Percentiles rank a stretch among this genome's conserved stretches.
Conservation (phyloP, 2,797 vertebrate genomes). For the Typhlichthys eigenmanni region DNA sequence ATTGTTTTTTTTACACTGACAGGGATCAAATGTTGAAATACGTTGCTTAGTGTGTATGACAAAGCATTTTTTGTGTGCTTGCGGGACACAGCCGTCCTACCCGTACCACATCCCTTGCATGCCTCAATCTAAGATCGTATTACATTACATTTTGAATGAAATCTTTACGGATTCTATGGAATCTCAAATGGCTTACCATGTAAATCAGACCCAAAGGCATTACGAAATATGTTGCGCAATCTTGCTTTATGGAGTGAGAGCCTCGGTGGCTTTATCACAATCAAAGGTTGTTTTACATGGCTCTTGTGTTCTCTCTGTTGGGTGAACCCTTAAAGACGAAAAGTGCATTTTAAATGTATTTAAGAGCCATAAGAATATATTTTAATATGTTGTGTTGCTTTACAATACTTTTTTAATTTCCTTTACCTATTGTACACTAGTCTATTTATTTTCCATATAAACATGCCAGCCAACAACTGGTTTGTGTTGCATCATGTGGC, state of each 20-base stretch:
- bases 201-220: conserved; percentile 5
- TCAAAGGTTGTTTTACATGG: not conserved
- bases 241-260: conserved; percentile 3
- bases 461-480: conserved; percentile 39
- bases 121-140: conserved; percentile 30
- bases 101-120: not conserved
- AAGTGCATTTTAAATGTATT: not conserved
- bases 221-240: not conserved
- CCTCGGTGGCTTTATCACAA: not conserved
- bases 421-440: not conserved
- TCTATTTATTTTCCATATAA: conserved; percentile 10
- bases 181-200: not conserved
- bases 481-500: conserved; percentile 65
- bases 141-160: conserved; percentile 22
- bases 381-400: not conserved
- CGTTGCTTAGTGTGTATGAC: no score
- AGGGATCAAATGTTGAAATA: no score
- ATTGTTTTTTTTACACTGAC: no score
- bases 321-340: not conserved
- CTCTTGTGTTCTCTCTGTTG: not conserved
- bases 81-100: no score
- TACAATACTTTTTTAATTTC: not conserved
- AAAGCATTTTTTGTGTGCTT: no score
- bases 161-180: not conserved
- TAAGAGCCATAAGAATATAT: not conserved